Evolutionary conservation across 2,797 vertebrate species (phyloP), one percentile per base, ranked within the genome.

Genomic region (Centropyge bicolor): DNA sequence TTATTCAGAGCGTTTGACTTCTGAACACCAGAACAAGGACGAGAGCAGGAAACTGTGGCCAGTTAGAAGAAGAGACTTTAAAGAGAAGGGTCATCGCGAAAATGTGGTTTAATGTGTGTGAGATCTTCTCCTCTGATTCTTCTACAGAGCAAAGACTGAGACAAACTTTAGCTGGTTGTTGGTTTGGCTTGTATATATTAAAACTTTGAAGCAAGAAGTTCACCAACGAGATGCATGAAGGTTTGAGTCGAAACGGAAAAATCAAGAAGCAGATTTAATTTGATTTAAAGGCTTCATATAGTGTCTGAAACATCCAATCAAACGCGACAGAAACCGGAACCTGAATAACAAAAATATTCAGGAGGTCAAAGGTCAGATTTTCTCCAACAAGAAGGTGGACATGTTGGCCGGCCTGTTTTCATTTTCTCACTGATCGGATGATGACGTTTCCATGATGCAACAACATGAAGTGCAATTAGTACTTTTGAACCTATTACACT

Each of bases 1-100:
- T 84, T 84, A 90, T 89, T 90, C 64, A 86, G n/a, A 74, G 78
- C 45, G 2, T 68, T 76, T 80, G 82, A 81, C 64, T 85, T 52
- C 14, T 70, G 80, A 77, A 63, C 71, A 80, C 20, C 66, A 65
- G 71, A 66, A 78, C 31, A 65, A 40, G 64, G 45, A 66, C 22
- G 22, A 40, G 35, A 19, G 52, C 55, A 8, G 35, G 24, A 41
- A 67, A 64, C 57, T 41, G 59, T 8, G 54, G n/a, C 52, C 64
- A 74, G 54, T 24, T 48, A 3, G 17, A 20, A 60, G 19, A 63
- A 40, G 38, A 49, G 38, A 54, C 35, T 22, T 35, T 52, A 40
- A 69, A 61, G 40, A 49, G 46, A 11, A 10, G 14, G 14, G 27
- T 55, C 61, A 43, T 46, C 40, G 17, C 19, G 40, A 59, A 7